Percentiles rank a stretch among this genome's conserved stretches.
These are phyloP conservation scores for Medauroidea extradentata DNA, from an alignment of 1,140 invertebrate species.

Conservation along the genomic window DNA sequence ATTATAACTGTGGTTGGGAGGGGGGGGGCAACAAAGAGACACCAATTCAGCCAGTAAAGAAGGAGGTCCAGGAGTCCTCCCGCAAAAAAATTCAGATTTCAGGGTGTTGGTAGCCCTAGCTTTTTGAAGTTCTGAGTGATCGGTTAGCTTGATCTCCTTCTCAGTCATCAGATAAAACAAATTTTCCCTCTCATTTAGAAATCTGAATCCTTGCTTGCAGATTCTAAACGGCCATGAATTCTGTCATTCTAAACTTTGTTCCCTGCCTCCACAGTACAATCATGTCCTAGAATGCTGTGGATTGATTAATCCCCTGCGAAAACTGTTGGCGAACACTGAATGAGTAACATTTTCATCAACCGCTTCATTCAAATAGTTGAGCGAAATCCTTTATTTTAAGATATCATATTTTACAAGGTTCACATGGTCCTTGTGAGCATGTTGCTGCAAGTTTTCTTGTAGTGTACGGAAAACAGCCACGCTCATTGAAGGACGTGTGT, in stretches of 20 bases:
- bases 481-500: slow-evolving; percentile 42
- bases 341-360: slow-evolving; percentile 18
- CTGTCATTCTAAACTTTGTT: neutral
- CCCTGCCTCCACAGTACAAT: neutral
- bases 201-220: neutral
- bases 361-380: slow-evolving; percentile 28
- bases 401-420: slow-evolving; percentile 10
- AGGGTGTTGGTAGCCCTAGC: too few relatives aligned
- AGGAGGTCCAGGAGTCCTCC: too few relatives aligned
- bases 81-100: too few relatives aligned
- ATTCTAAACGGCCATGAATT: neutral
- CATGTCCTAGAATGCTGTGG: neutral
- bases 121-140: neutral
- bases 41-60: too few relatives aligned
- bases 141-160: neutral
- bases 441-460: slow-evolving; percentile 34
- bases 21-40: too few relatives aligned
- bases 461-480: slow-evolving; percentile 37
- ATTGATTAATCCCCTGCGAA: slow-evolving; percentile 31
- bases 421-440: too few relatives aligned
- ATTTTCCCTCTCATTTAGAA: slow-evolving; percentile 1
- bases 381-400: slow-evolving; percentile 35
- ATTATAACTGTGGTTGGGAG: too few relatives aligned
- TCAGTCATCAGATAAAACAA: neutral
- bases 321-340: slow-evolving; percentile 24